Conservation (phyloP, 2,888 invertebrate genomes). For the Unio delphinus region DNA sequence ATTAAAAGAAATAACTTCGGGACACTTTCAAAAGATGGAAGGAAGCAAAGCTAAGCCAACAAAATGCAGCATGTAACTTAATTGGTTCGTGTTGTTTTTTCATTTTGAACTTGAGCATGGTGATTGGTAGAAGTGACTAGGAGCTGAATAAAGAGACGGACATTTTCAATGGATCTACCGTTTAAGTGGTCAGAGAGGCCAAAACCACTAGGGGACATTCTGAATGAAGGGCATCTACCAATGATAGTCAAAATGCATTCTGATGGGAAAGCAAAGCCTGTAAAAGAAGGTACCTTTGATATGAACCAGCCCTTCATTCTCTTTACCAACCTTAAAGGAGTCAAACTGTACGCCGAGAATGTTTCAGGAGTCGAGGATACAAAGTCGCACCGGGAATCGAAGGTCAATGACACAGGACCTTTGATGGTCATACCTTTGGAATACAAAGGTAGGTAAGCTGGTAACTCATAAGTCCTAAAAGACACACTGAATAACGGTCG, state of each 20-base stretch:
- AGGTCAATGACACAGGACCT: slow-evolving; percentile 39
- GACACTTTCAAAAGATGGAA: too few relatives aligned
- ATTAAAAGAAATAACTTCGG: too few relatives aligned
- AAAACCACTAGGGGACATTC: slow-evolving; percentile 26
- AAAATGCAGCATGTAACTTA: too few relatives aligned
- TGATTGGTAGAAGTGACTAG: too few relatives aligned
- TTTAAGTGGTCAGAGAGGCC: slow-evolving; percentile 36
- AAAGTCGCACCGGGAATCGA: slow-evolving; percentile 20
- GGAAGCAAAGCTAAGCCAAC: too few relatives aligned
- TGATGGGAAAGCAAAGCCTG: slow-evolving; percentile 20
- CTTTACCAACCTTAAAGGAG: slow-evolving; percentile 37
- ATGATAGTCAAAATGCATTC: slow-evolving; percentile 41
- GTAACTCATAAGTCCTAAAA: too few relatives aligned
- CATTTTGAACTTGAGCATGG: too few relatives aligned
- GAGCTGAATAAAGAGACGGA: too few relatives aligned
- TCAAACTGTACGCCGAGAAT: slow-evolving; percentile 45
- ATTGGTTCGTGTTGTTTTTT: too few relatives aligned
- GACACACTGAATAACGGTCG: too few relatives aligned
- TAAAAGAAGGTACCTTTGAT: slow-evolving; percentile 11
- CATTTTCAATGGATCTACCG: slow-evolving; percentile 3
- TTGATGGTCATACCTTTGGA: slow-evolving; percentile 42
- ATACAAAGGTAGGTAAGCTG: slow-evolving; percentile 34
- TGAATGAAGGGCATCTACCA: slow-evolving; percentile 36
- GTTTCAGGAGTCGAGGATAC: slow-evolving; percentile 37
- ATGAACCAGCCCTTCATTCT: slow-evolving; percentile 43